These are phyloP conservation scores for Tubiluchus corallicola DNA, from an alignment of 2,888 invertebrate species.

Conservation along the genomic window DNA sequence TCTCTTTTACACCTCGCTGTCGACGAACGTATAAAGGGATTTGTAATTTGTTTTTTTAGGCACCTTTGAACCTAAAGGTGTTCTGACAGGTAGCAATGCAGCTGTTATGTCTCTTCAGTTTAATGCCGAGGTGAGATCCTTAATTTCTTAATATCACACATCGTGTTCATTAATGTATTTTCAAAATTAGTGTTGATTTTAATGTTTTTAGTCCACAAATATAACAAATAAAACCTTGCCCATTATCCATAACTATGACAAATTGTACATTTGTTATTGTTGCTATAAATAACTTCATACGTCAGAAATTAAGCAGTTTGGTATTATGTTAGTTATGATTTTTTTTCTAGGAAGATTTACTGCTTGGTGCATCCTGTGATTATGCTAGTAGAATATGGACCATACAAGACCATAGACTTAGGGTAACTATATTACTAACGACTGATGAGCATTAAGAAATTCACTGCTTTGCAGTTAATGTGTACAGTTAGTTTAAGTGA, in stretches of 20 bases:
- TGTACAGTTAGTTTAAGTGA: too few relatives aligned
- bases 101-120: constrained; percentile 92
- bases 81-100: constrained; percentile 78
- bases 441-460: too few relatives aligned
- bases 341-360: constrained; percentile 53
- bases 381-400: constrained; percentile 93
- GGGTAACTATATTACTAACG: too few relatives aligned
- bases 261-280: too few relatives aligned
- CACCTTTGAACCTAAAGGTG: constrained; percentile 20
- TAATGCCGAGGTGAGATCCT: constrained; percentile 52
- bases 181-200: background rate
- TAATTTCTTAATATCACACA: background rate
- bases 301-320: too few relatives aligned
- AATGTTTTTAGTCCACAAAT: constrained; percentile 7
- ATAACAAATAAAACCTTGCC: too few relatives aligned
- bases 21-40: too few relatives aligned
- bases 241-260: too few relatives aligned
- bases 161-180: constrained; percentile 4
- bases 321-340: too few relatives aligned
- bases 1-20: too few relatives aligned
- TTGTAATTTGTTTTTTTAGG: background rate
- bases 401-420: constrained; percentile 65
- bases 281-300: too few relatives aligned
- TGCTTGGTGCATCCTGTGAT: constrained; percentile 87
- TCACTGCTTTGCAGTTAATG: too few relatives aligned